These are phyloP conservation scores for Periparus ater DNA, from an alignment of 2,797 vertebrate genomes.

Conservation along the genomic window DNA sequence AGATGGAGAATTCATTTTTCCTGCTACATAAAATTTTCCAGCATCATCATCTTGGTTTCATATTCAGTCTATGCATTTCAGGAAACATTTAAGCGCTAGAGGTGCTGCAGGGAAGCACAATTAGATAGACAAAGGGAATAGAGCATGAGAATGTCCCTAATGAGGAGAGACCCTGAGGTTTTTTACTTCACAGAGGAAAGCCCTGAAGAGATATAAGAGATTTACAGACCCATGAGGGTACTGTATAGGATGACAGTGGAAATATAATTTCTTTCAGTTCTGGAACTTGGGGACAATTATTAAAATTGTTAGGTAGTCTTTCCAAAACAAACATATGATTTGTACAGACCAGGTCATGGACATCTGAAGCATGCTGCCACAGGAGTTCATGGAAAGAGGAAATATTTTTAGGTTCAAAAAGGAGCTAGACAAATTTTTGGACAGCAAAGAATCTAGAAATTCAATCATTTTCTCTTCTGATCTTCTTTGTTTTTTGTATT, in stretches of 20 bases:
- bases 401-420: not conserved
- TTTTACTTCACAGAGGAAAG: not conserved
- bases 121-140: not conserved
- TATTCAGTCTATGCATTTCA: not conserved
- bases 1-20: not conserved
- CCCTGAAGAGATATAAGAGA: not conserved
- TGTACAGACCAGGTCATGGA: not conserved
- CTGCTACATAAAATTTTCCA: not conserved
- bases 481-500: not conserved
- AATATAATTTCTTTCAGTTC: not conserved
- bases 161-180: not conserved
- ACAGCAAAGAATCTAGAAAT: not conserved
- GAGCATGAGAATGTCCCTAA: fast-evolving
- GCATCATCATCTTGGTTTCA: not conserved
- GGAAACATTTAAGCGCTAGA: not conserved
- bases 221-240: not conserved
- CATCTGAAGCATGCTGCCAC: not conserved
- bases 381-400: not conserved
- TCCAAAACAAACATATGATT: not conserved
- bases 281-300: not conserved
- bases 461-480: not conserved
- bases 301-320: not conserved
- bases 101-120: not conserved
- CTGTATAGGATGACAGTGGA: not conserved
- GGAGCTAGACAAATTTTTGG: not conserved